Base-by-base conservation (phyloP, 2,113 vertebrate species). In the Oryzias javanicus region DNA sequence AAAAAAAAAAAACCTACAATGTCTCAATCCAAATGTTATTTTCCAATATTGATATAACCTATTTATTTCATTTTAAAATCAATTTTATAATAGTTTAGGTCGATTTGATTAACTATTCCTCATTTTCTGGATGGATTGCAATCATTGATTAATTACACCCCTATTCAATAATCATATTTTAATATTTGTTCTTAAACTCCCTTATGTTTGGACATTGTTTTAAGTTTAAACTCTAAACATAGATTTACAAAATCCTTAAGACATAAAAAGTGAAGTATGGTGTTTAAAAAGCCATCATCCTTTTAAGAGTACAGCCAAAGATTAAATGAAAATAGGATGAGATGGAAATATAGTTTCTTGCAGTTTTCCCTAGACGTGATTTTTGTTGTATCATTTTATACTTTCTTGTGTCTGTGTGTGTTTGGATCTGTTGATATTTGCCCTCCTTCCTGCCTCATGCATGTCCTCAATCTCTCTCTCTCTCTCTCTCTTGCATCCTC, bases 401-500 rank as follows among this genome's bases (percentile, higher is more conserved):
- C 29, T 64, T 72, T 66, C 73, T 55, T 76, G 70, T 80, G 20
- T 57, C 18, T 48, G 71, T 78, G 70, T 74, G 62, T 77, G 73
- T 81, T 67, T 71, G 1, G 22, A 71, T 73, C 64, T 85, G 79
- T 76, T 86, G 62, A 76, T 83, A 76, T 85, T 82, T 76, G 70
- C 74, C 76, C 66, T 84, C 70, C 72, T 80, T 64, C 62, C 72
- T 74, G 57, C 69, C 76, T 79, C 57, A 78, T 73, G 67, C 48
- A 64, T 76, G 79, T 86, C 77, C 81, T 66, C 68, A 0, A 60
- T 48, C 69, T 59, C 53, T 60, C 46, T 52, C 25, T 27, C 25
- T 27, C 25, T 27, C 25, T 27, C 25, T 22, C 55, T 45, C 53
- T 68, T 40, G 42, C 63, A 63, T 58, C 58, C 76, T 72, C 71